A percentile compares a stretch with the other conserved stretches of the same genome.
Evolutionary conservation across 2,888 invertebrate species (phyloP).

Genomic region (Arctia plantaginis): DNA sequence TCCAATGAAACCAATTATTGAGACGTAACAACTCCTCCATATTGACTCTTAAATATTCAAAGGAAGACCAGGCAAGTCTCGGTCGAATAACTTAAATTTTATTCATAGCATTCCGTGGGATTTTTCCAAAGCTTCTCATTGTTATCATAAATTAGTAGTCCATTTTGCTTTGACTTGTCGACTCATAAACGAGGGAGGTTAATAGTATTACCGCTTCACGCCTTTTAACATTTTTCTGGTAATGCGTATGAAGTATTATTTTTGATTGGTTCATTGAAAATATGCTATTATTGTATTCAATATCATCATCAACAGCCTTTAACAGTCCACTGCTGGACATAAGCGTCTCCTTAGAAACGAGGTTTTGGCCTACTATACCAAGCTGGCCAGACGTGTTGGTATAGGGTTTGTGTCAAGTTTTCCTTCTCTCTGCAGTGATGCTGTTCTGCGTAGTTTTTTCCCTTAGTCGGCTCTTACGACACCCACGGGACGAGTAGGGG

Average conservation of each 20-base stretch:
- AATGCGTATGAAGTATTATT: conserved; percentile 29
- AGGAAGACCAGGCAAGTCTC: conserved; percentile 46
- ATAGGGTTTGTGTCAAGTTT: too few species aligned
- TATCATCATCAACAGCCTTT: too few species aligned
- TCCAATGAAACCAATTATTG: conserved; percentile 10
- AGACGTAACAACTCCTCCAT: conserved; percentile 24
- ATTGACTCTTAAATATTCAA: conserved; percentile 56
- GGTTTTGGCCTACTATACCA: too few species aligned
- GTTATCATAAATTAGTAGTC: conserved; percentile 66
- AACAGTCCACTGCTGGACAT: too few species aligned
- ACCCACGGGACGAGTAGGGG: too few species aligned
- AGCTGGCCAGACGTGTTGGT: too few species aligned
- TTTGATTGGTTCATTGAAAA: conserved; percentile 28
- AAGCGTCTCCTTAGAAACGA: too few species aligned
- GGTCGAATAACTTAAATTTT: conserved; percentile 67
- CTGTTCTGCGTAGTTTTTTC: too few species aligned
- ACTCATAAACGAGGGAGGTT: conserved; percentile 44
- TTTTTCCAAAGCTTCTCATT: conserved; percentile 67
- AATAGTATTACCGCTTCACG: conserved; percentile 43
- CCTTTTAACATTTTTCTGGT: conserved; percentile 38
- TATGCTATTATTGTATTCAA: too few species aligned
- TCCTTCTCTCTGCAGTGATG: too few species aligned
- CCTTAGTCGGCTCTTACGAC: too few species aligned
- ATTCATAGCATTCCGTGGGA: conserved; percentile 65
- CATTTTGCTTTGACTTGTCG: conserved; percentile 52